A percentile compares a stretch with the other conserved stretches of the same genome.
Evolutionary conservation across 2,888 invertebrate genomes (phyloP).

Genomic region (Encarsia formosa): DNA sequence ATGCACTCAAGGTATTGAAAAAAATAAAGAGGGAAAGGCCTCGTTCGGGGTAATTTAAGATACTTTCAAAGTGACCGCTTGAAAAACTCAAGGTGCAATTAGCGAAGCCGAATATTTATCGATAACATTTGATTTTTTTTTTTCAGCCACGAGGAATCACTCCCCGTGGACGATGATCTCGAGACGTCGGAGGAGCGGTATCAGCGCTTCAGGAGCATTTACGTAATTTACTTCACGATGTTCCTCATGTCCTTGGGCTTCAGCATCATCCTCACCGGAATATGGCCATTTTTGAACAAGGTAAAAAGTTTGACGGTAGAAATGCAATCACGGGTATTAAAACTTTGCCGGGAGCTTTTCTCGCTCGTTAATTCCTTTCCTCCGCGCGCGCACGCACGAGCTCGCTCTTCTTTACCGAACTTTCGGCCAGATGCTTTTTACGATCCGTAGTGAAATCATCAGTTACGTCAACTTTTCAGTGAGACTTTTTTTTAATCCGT

Average conservation of each 20-base stretch:
- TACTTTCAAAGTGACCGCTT: too few relatives aligned
- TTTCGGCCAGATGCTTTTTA: slow-evolving; percentile 14
- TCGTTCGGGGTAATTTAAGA: too few relatives aligned
- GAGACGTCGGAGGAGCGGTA: slow-evolving; percentile 66
- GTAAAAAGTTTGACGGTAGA: slow-evolving; percentile 57
- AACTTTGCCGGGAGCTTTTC: too few relatives aligned
- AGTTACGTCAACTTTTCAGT: too few relatives aligned
- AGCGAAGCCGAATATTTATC: background rate
- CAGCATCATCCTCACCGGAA: slow-evolving; percentile 81
- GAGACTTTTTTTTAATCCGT: too few relatives aligned
- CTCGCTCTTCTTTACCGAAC: background rate
- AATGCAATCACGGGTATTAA: too few relatives aligned
- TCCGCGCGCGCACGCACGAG: too few relatives aligned
- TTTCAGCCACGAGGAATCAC: background rate
- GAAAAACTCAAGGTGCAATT: too few relatives aligned
- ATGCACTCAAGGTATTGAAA: too few relatives aligned
- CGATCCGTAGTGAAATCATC: slow-evolving; percentile 8
- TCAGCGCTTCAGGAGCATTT: slow-evolving; percentile 74
- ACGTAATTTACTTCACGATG: slow-evolving; percentile 83
- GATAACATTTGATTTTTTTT: background rate
- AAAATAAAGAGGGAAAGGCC: too few relatives aligned
- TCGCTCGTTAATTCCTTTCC: slow-evolving; percentile 10
- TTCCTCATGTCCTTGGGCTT: slow-evolving; percentile 86
- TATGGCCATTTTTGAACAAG: slow-evolving; percentile 84
- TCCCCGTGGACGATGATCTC: slow-evolving; percentile 51